Evolutionary conservation across 2,888 invertebrate genomes (phyloP).

Genomic region (Fragum sueziense): DNA sequence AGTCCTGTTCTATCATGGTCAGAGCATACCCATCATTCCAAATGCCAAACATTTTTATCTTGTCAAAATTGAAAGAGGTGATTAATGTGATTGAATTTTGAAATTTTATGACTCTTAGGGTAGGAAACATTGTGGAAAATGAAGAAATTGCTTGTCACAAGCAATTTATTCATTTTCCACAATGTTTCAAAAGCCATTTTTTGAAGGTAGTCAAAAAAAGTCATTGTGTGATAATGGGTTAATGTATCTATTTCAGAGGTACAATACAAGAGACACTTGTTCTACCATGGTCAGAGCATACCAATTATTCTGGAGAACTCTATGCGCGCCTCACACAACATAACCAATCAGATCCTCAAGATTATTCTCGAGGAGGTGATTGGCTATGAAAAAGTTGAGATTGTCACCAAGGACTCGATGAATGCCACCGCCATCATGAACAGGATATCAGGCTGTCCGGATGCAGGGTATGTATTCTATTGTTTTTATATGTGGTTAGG

Average conservation of each 20-base stretch:
- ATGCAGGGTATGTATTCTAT: constrained; percentile 66
- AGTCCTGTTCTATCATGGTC: constrained; percentile 75
- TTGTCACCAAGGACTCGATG: constrained; percentile 72
- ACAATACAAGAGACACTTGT: constrained; percentile 70
- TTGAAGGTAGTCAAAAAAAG: too few species aligned
- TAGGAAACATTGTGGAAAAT: too few species aligned
- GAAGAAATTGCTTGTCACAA: too few species aligned
- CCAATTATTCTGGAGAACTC: constrained; percentile 78
- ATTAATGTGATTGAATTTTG: too few species aligned
- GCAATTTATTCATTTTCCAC: too few species aligned
- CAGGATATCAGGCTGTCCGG: constrained; percentile 78
- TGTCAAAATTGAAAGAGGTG: too few species aligned
- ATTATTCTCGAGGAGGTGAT: constrained; percentile 81
- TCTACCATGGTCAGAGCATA: constrained; percentile 72
- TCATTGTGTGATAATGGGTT: too few species aligned
- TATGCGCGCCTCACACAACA: constrained; percentile 80
- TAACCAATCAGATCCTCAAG: constrained; percentile 81
- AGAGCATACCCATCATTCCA: constrained; percentile 73
- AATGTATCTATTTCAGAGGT: constrained; percentile 49
- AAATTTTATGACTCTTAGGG: too few species aligned
- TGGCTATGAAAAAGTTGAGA: constrained; percentile 80
- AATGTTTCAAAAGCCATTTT: too few species aligned
- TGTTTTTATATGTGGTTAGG: too few species aligned
- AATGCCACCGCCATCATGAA: constrained; percentile 78
- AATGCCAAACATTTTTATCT: too few species aligned